phyloP scores from a whole-genome alignment of 2,888 invertebrate species.

The Sarcophaga subvicina region DNA sequence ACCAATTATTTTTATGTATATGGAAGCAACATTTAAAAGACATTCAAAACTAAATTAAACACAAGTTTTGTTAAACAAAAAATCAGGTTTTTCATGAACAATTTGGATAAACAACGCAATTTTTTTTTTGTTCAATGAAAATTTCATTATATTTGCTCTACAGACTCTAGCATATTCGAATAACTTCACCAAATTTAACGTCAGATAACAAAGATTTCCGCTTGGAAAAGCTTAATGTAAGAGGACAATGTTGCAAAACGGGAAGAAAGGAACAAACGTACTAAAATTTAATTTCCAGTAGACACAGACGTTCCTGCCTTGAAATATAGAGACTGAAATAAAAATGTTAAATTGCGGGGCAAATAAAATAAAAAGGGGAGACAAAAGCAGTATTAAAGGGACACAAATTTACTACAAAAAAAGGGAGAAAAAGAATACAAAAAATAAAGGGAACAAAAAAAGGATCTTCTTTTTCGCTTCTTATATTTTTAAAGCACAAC shows the following conservation, averaged over 20 bases:
- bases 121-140: too few species aligned
- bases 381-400: neutral
- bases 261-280: constrained; percentile 21
- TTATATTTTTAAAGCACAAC: constrained; percentile 33
- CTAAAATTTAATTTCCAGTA: constrained; percentile 37
- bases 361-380: neutral
- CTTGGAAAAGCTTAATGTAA: constrained; percentile 18
- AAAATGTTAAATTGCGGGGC: constrained; percentile 17
- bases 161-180: too few species aligned
- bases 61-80: too few species aligned
- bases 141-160: too few species aligned
- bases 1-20: too few species aligned
- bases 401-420: neutral
- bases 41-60: too few species aligned
- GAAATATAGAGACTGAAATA: neutral
- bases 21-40: too few species aligned
- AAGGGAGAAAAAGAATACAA: neutral
- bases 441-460: neutral
- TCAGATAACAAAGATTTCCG: constrained; percentile 39
- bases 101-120: too few species aligned
- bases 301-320: neutral
- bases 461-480: constrained; percentile 1
- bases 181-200: neutral
- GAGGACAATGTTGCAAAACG: neutral
- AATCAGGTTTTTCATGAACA: too few species aligned